phyloP scores from a whole-genome alignment of 2,113 vertebrate genomes.

The Carassius auratus region DNA sequence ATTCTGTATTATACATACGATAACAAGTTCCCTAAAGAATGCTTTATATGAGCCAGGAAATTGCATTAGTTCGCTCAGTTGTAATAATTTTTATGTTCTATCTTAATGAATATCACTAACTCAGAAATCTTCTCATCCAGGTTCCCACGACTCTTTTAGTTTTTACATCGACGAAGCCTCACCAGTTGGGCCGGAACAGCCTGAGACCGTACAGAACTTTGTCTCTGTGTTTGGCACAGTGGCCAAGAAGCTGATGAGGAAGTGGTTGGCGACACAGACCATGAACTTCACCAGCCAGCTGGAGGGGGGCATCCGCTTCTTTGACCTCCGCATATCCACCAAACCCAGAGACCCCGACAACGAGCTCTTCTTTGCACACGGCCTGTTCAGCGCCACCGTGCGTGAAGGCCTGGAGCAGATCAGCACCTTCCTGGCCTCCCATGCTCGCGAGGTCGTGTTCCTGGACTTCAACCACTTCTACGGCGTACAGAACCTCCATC shows the following conservation, averaged over 20 bases:
- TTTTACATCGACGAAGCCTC: constrained; percentile 98
- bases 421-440: constrained; percentile 85
- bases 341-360: constrained; percentile 97
- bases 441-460: constrained; percentile 90
- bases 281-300: constrained; percentile 95
- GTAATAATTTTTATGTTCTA: neutral
- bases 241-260: constrained; percentile 97
- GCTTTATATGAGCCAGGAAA: neutral
- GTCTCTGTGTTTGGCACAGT: constrained; percentile 97
- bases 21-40: neutral
- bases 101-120: constrained; percentile 1
- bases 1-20: neutral
- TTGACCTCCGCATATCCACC: constrained; percentile 97
- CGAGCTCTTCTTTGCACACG: constrained; percentile 96
- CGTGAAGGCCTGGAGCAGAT: constrained; percentile 95
- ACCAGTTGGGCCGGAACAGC: constrained; percentile 94
- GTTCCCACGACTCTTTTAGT: constrained; percentile 97
- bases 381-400: constrained; percentile 97
- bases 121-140: constrained; percentile 69
- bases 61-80: neutral
- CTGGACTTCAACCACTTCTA: constrained; percentile 99
- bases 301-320: constrained; percentile 92
- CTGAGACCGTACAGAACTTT: constrained; percentile 97
- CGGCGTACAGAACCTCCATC: constrained; percentile 95
- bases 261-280: constrained; percentile 97